phyloP scores from a whole-genome alignment of 1,140 invertebrate genomes.

The Drosophila miranda region DNA sequence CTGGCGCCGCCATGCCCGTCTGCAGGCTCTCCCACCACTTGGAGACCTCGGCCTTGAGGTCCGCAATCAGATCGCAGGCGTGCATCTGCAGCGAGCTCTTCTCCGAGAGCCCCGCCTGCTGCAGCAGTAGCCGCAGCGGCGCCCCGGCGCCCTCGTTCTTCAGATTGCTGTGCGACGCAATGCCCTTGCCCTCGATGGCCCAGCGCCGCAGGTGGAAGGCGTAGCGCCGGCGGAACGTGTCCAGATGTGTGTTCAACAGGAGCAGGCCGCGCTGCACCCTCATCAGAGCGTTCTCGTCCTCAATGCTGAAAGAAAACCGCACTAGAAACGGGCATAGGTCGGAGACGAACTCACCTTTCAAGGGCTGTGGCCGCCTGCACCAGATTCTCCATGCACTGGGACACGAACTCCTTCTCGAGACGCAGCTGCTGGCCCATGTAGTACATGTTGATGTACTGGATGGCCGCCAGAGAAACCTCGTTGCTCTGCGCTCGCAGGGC shows the following conservation, averaged over 20 bases:
- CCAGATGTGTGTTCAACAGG: conserved; percentile 94
- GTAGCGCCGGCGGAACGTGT: conserved; percentile 93
- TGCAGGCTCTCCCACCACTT: conserved; percentile 87
- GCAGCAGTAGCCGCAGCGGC: conserved; percentile 89
- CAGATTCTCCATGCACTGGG: conserved; percentile 95
- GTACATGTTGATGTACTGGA: conserved; percentile 95
- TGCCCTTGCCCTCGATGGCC: conserved; percentile 90
- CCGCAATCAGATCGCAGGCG: conserved; percentile 92
- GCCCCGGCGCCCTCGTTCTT: conserved; percentile 83
- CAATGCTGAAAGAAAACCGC: conserved; percentile 44
- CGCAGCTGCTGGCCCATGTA: conserved; percentile 95
- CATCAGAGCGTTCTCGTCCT: conserved; percentile 89
- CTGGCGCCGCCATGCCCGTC: conserved; percentile 67
- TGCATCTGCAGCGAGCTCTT: conserved; percentile 90
- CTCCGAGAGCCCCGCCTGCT: conserved; percentile 92
- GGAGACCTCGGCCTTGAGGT: conserved; percentile 95
- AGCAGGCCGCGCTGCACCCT: conserved; percentile 94
- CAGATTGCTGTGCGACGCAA: conserved; percentile 88
- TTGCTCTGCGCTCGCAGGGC: conserved; percentile 93
- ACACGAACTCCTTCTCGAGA: conserved; percentile 95
- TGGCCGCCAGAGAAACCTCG: conserved; percentile 96
- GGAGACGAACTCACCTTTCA: conserved; percentile 71
- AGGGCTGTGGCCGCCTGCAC: conserved; percentile 90
- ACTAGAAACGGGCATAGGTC: neutral
- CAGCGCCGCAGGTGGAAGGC: conserved; percentile 93